These are phyloP conservation scores for Pavo muticus DNA, from an alignment of 2,113 vertebrate genomes.

Conservation along the genomic window DNA sequence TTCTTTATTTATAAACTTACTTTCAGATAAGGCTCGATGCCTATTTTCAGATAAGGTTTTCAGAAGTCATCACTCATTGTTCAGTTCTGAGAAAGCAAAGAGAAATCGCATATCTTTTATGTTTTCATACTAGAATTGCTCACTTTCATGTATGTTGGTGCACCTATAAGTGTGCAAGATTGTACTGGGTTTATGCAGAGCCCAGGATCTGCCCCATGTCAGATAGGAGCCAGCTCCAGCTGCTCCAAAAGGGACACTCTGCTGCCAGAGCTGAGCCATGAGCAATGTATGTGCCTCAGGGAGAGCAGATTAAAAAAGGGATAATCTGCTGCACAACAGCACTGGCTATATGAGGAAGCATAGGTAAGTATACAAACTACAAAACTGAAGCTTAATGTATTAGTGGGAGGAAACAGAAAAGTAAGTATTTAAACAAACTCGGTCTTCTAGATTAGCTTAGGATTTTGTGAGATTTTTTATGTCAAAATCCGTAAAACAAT, in stretches of 20 bases:
- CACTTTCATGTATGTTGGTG: background rate
- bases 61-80: constrained; percentile 15
- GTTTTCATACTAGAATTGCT: background rate
- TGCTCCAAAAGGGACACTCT: no score
- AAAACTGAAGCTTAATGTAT: background rate
- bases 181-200: background rate
- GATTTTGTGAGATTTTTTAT: background rate
- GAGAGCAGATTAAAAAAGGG: background rate
- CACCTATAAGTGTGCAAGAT: background rate
- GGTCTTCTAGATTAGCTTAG: background rate
- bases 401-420: background rate
- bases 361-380: background rate
- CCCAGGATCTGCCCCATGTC: background rate
- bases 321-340: background rate
- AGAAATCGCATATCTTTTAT: background rate
- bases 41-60: constrained; percentile 26
- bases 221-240: background rate
- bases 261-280: background rate
- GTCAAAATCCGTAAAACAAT: background rate
- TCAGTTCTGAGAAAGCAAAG: background rate
- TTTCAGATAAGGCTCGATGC: constrained; percentile 4
- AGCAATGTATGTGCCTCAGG: background rate
- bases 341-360: background rate
- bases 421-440: background rate
- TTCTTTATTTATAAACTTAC: constrained; percentile 47